Evolutionary conservation across 2,797 vertebrate species (phyloP).

Genomic region (Hemitrygon akajei): DNA sequence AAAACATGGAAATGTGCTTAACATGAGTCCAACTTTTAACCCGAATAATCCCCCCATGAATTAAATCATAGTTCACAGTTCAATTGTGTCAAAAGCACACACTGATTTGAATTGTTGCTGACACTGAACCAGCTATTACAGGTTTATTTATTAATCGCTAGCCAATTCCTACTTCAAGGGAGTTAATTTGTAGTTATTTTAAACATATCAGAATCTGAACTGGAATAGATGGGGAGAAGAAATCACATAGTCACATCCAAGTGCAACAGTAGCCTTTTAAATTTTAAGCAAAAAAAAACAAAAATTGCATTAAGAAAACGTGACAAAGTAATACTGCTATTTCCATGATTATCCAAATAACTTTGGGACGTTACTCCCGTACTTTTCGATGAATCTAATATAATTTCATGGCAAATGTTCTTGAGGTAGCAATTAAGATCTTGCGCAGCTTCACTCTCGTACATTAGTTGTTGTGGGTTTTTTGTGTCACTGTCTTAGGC

Average conservation of each 20-base stretch:
- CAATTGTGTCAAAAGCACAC: no score
- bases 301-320: background rate
- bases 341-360: background rate
- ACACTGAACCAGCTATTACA: background rate
- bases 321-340: background rate
- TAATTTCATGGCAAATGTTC: background rate
- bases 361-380: background rate
- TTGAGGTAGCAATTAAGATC: conserved; percentile 17
- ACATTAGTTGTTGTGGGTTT: conserved; percentile 44
- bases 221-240: background rate
- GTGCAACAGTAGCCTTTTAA: background rate
- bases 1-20: background rate
- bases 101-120: background rate
- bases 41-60: background rate
- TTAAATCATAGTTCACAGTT: background rate
- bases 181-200: no score
- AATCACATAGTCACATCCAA: background rate
- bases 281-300: background rate
- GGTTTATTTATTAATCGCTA: background rate
- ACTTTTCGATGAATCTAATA: background rate
- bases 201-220: background rate
- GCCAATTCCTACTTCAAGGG: background rate
- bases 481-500: conserved; percentile 54
- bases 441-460: background rate
- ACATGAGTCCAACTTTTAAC: background rate